These are phyloP conservation scores for Datnioides undecimradiatus DNA, from an alignment of 2,113 vertebrate genomes.

Conservation along the genomic window DNA sequence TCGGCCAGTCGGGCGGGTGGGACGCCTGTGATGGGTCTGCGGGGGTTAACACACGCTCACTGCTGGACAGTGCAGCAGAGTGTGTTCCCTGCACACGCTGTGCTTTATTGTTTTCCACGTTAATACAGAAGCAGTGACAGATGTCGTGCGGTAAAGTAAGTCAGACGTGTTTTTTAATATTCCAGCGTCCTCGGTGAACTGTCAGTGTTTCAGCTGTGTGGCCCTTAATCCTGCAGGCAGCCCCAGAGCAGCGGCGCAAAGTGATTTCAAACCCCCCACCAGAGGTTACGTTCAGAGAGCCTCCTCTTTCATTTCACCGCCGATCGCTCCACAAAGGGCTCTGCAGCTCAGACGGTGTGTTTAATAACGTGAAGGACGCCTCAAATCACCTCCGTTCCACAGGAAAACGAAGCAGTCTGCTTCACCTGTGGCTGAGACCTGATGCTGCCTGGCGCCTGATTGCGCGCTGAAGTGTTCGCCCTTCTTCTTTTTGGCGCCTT, in stretches of 20 bases:
- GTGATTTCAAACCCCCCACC: too few species aligned
- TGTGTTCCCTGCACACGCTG: not conserved
- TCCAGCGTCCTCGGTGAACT: constrained; percentile 31
- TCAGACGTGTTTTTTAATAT: constrained; percentile 16
- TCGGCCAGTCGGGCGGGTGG: constrained; percentile 18
- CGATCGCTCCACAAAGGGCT: constrained; percentile 33
- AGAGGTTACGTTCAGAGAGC: constrained; percentile 24
- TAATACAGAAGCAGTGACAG: not conserved
- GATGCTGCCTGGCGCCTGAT: constrained; percentile 12
- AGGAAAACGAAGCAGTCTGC: constrained; percentile 30
- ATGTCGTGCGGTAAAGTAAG: constrained; percentile 2
- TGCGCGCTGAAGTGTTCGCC: not conserved
- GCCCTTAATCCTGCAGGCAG: constrained; percentile 29
- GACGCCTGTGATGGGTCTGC: constrained; percentile 18
- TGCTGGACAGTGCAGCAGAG: not conserved
- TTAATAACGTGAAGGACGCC: constrained; percentile 18
- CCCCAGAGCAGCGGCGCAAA: constrained; percentile 3
- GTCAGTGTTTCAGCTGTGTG: constrained; percentile 21
- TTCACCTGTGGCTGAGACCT: constrained; percentile 21
- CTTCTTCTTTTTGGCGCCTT: constrained; percentile 13
- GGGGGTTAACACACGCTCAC: constrained; percentile 56
- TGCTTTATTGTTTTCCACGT: not conserved
- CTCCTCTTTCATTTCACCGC: constrained; percentile 42
- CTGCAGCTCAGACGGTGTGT: constrained; percentile 18
- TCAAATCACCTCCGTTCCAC: not conserved